These are phyloP conservation scores for Phylloscopus trochiloides DNA, from an alignment of 2,113 vertebrate genomes.

Conservation along the genomic window DNA sequence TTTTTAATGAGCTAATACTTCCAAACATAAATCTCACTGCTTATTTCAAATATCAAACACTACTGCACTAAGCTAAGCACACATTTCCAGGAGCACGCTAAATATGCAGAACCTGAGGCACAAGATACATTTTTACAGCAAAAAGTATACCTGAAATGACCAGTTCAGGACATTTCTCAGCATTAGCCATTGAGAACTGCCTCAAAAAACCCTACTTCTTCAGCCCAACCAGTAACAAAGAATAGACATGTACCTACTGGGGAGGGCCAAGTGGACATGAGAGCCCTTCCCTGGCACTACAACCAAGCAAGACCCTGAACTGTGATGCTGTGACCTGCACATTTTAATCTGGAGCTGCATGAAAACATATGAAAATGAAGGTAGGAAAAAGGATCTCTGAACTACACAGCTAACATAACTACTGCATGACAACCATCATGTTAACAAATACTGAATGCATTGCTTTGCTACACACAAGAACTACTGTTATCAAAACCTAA, in stretches of 20 bases:
- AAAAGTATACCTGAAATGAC: neutral
- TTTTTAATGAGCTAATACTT: constrained; percentile 14
- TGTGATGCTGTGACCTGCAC: neutral
- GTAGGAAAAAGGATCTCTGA: neutral
- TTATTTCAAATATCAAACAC: neutral
- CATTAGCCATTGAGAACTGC: neutral
- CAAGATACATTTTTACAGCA: neutral
- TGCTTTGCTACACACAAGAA: neutral
- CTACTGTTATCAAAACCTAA: neutral
- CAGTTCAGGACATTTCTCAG: neutral
- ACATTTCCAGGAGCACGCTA: neutral
- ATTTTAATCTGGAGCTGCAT: neutral
- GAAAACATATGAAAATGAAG: neutral
- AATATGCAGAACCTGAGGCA: neutral
- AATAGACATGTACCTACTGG: neutral
- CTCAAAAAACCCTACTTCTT: neutral
- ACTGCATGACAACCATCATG: neutral
- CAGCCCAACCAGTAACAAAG: neutral
- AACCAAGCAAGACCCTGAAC: neutral
- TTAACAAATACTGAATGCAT: neutral
- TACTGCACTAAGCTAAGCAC: neutral
- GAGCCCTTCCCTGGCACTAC: neutral
- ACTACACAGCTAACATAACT: neutral
- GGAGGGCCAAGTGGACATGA: neutral
- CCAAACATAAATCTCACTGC: neutral